Evolutionary conservation across 2,797 vertebrate genomes (phyloP).

Genomic region (Enteromius fasciolatus): DNA sequence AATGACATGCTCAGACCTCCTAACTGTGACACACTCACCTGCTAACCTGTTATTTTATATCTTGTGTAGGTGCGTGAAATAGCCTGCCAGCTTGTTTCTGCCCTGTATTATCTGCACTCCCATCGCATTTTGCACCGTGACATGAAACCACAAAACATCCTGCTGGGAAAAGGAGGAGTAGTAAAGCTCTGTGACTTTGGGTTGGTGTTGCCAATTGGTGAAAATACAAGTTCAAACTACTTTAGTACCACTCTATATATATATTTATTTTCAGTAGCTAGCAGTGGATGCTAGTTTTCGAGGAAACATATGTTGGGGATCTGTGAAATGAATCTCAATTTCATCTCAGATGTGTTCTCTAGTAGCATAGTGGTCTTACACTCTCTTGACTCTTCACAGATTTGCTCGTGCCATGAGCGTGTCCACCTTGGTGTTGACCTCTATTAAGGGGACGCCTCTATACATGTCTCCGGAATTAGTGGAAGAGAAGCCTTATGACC

Average conservation of each 20-base stretch:
- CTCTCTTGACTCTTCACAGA: conserved; percentile 67
- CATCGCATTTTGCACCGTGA: conserved; percentile 97
- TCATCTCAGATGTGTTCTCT: neutral
- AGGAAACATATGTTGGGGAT: neutral
- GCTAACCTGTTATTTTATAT: conserved; percentile 25
- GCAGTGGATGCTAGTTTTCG: neutral
- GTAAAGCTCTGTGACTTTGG: conserved; percentile 98
- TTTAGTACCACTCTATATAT: neutral
- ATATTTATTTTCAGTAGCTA: neutral
- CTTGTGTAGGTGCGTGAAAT: conserved; percentile 84
- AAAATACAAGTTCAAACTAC: conserved; percentile 1
- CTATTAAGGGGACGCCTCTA: conserved; percentile 95
- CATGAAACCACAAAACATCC: conserved; percentile 98
- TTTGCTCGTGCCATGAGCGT: conserved; percentile 97
- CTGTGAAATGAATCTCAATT: neutral
- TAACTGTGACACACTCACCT: conserved; percentile 24
- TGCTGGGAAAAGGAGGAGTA: conserved; percentile 88
- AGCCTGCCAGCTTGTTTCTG: conserved; percentile 93
- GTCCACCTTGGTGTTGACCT: conserved; percentile 94
- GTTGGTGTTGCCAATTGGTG: conserved; percentile 71
- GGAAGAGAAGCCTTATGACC: conserved; percentile 93
- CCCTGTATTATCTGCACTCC: conserved; percentile 95
- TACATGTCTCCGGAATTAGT: conserved; percentile 98
- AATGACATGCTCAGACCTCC: neutral
- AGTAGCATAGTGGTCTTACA: neutral